These are phyloP conservation scores for Calliphora vomitoria DNA, from an alignment of 2,888 invertebrate genomes.

Conservation along the genomic window DNA sequence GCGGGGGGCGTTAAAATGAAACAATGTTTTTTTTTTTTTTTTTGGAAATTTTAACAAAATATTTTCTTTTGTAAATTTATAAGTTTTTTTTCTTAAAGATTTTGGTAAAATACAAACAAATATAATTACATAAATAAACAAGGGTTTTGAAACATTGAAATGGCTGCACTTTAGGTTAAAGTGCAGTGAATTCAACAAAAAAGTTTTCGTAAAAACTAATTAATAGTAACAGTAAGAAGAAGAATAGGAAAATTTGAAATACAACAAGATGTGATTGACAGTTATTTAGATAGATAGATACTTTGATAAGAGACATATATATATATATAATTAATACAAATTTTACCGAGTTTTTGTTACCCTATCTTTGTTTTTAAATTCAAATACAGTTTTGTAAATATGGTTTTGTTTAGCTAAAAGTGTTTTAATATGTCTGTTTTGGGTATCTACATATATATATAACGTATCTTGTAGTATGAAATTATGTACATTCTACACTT, in stretches of 20 bases:
- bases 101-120: conserved; percentile 27
- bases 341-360: too few relatives aligned
- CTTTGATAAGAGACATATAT: neutral
- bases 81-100: conserved; percentile 6
- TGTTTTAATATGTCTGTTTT: neutral
- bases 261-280: neutral
- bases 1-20: neutral
- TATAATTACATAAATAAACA: conserved; percentile 36
- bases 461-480: conserved; percentile 16
- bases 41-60: conserved; percentile 13
- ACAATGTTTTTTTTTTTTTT: conserved; percentile 17
- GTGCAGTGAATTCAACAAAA: conserved; percentile 14
- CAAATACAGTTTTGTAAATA: neutral
- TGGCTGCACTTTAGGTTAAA: neutral
- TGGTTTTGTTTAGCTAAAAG: too few relatives aligned
- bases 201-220: conserved; percentile 21
- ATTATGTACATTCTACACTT: conserved; percentile 59
- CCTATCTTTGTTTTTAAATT: neutral
- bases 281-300: neutral
- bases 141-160: conserved; percentile 13
- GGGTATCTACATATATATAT: neutral
- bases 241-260: neutral
- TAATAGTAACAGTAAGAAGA: conserved; percentile 7
- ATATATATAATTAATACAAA: too few relatives aligned
- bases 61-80: conserved; percentile 20